Conservation (phyloP, 1,140 invertebrate species). For the Atta cephalotes region DNA sequence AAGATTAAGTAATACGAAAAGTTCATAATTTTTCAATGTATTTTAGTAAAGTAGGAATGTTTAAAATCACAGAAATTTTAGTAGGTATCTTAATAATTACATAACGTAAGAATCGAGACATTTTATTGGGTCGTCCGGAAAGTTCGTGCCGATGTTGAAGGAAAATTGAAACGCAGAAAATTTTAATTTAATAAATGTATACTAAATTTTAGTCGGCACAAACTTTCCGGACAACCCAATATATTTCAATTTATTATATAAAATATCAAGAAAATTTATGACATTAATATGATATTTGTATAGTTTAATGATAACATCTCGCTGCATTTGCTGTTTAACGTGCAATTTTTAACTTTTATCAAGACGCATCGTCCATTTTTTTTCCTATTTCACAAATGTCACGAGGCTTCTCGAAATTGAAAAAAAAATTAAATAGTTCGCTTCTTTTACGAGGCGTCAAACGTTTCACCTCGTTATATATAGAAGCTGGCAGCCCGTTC, state of each 20-base stretch:
- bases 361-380: neutral
- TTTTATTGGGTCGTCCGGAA: too few species aligned
- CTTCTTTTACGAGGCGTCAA: constrained; percentile 74
- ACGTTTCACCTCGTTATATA: constrained; percentile 74
- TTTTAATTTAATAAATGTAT: too few species aligned
- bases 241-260: neutral
- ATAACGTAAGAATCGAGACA: neutral
- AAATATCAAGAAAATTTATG: neutral
- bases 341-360: constrained; percentile 20
- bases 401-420: constrained; percentile 70
- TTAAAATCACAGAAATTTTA: neutral
- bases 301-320: neutral
- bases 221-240: too few species aligned
- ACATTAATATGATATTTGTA: neutral
- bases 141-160: too few species aligned
- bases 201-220: too few species aligned
- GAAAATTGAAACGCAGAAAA: too few species aligned
- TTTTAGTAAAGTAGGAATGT: neutral
- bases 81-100: neutral
- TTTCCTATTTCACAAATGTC: constrained; percentile 62
- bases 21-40: neutral
- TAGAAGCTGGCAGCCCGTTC: constrained; percentile 72
- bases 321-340: neutral
- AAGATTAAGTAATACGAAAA: neutral
- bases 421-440: constrained; percentile 70